Base-by-base conservation (phyloP, 2,888 invertebrate species). In the Lepidonotus clava region DNA sequence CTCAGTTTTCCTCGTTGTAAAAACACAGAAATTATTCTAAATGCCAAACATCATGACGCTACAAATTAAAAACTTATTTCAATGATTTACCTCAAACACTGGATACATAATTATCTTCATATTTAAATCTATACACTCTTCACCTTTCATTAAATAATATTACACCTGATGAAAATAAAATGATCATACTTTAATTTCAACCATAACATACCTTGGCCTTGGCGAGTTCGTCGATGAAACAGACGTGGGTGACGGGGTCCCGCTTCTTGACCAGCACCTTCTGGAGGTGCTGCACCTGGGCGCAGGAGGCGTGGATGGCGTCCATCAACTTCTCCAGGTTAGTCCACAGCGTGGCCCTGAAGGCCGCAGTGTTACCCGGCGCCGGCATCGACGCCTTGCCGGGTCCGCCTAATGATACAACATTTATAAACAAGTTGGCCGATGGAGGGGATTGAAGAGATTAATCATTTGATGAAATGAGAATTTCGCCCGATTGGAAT, bases 251-350 rank as follows among this genome's bases (percentile, higher is more conserved):
- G 89, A 95, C 93, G 87, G 95, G 93, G 92, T 95, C 94, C 91
- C 95, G 90, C 92, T 95, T 94, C 94, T 95, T 93, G 91, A 93
- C 92, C 91, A 96, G 91, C 18, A 95, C 95, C 89, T 93, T 94
- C 92, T 95, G 95, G 40, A 96, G 92, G 89, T 94, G 94, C 84
- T 94, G 93, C 0, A 94, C 93, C 92, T 94, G 94, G 41, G 93
- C 92, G 91, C 94, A 94, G 21, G 93, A 89, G 21, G 92, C 91
- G 88, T 93, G 94, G 71, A 95, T 93, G 87, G 96, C 96, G 92
- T 97, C 97, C 92, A 98, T 97, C 11, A 97, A 95, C 94, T 96
- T 97, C 92, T 98, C 98, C 91, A 98, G 95, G 91, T 97, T 97
- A 88, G 96, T 96, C 98, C 98, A 98, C 5, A 98, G 95, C 92